Conservation (phyloP, 1,140 invertebrate genomes). For the Camponotus floridanus region DNA sequence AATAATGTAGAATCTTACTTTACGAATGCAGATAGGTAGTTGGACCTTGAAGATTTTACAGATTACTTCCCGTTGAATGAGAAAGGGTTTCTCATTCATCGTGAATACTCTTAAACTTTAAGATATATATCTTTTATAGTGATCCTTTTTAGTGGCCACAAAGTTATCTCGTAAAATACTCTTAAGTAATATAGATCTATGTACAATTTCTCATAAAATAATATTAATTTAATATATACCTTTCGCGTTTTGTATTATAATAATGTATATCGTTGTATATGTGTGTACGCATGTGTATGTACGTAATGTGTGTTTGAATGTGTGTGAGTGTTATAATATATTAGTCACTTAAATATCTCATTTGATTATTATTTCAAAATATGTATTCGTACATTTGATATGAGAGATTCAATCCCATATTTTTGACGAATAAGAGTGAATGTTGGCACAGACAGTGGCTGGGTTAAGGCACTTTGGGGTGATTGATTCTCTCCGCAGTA, state of each 20-base stretch:
- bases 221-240: slow-evolving; percentile 82
- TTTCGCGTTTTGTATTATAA: slow-evolving; percentile 75
- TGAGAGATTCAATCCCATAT: slow-evolving; percentile 75
- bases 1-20: slow-evolving; percentile 59
- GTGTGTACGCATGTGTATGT: background rate
- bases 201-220: slow-evolving; percentile 83
- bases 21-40: slow-evolving; percentile 64
- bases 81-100: background rate
- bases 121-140: slow-evolving; percentile 60
- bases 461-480: slow-evolving; percentile 84
- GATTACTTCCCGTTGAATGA: background rate
- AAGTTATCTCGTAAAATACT: slow-evolving; percentile 79
- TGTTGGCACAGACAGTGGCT: slow-evolving; percentile 84
- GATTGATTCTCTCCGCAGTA: slow-evolving; percentile 80
- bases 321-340: slow-evolving; percentile 73
- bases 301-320: slow-evolving; percentile 2
- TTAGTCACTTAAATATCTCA: slow-evolving; percentile 78
- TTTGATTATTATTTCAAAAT: slow-evolving; percentile 78
- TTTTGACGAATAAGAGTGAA: slow-evolving; percentile 73
- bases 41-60: slow-evolving; percentile 65
- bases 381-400: slow-evolving; percentile 77
- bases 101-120: slow-evolving; percentile 50
- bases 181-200: slow-evolving; percentile 79
- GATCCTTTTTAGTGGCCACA: slow-evolving; percentile 72
- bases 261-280: slow-evolving; percentile 66